Percentiles rank a stretch among this genome's conserved stretches.
These are phyloP conservation scores for Dicrurus megarhynchus DNA, from an alignment of 2,113 vertebrate species.

Conservation along the genomic window DNA sequence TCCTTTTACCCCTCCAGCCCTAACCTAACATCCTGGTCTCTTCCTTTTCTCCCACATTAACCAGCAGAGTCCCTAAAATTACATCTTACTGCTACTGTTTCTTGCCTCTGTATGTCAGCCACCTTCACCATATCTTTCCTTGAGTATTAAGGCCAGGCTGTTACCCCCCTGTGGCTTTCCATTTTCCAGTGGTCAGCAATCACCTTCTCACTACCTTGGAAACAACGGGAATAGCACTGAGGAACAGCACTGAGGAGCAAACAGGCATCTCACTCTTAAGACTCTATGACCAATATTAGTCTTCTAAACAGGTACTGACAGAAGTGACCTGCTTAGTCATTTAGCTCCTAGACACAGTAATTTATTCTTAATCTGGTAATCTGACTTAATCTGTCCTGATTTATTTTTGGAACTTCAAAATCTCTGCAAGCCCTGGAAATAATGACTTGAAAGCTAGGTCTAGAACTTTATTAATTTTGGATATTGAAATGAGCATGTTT, in stretches of 20 bases:
- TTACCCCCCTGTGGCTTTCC: background rate
- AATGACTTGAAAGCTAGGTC: background rate
- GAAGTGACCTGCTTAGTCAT: background rate
- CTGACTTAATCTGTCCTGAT: background rate
- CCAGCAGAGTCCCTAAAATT: background rate
- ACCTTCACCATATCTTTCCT: background rate
- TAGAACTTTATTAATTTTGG: background rate
- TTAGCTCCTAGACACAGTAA: background rate
- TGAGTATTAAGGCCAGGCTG: background rate
- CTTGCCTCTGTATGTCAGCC: background rate
- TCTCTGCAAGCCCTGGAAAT: background rate
- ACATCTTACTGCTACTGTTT: background rate
- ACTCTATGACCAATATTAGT: background rate
- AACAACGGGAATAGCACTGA: background rate
- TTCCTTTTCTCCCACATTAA: background rate
- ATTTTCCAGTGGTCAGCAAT: background rate
- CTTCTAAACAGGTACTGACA: background rate
- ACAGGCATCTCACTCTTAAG: background rate
- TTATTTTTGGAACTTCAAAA: background rate
- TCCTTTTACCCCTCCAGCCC: background rate
- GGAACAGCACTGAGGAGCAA: background rate
- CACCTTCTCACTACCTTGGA: background rate
- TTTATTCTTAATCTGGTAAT: background rate
- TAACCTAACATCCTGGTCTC: background rate
- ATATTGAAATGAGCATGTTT: background rate